Evolutionary conservation across 1,140 invertebrate genomes (phyloP), one percentile per base, ranked within the genome.

Genomic region (Leptopilina boulardi): DNA sequence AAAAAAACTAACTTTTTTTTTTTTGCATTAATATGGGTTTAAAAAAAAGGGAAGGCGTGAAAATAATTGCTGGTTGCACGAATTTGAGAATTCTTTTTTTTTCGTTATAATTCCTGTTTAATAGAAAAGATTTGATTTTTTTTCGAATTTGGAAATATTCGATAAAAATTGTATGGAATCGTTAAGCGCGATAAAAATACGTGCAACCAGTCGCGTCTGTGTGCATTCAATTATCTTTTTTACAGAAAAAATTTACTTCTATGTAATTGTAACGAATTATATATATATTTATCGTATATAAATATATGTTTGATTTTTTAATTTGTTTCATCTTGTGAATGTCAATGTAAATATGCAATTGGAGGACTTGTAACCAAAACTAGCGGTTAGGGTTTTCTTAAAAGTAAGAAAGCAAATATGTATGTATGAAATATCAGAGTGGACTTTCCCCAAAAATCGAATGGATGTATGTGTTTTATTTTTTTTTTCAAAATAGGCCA

Each of bases 331-430:
- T 70, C 72, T 78, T 80, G 66, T 54, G 76, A 79, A 38, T 77
- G 59, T 74, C 26, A 81, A 77, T 85, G 82, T 85, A 84, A 23
- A 76, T 76, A 76, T 34, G 30, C 34, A 74, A 74, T 47, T 47
- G 73, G 21, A 54, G 47, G 70, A 75, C 73, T 71, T 44, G 76
- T 82, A 84, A 85, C 82, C 83, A 85, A 85, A 85, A 80, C 77
- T 85, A 85, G 75, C 19, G 21, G 51, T 71, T 74, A 47, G 76
- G 78, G 81, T 82, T 71, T 80, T 80, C 80, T 81, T 77, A 26
- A 76, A 77, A 79, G 77, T 76, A 78, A 77, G 21, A 75, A 75
- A 66, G 54, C 8, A 70, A n/a, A n/a, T n/a, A 44, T 15, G 56
- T 30, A n/a, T 26, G 1, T 74, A 54, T 73, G 34, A 76, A 76